Conservation (phyloP, 2,888 invertebrate species). For the Megamerina dolium region DNA sequence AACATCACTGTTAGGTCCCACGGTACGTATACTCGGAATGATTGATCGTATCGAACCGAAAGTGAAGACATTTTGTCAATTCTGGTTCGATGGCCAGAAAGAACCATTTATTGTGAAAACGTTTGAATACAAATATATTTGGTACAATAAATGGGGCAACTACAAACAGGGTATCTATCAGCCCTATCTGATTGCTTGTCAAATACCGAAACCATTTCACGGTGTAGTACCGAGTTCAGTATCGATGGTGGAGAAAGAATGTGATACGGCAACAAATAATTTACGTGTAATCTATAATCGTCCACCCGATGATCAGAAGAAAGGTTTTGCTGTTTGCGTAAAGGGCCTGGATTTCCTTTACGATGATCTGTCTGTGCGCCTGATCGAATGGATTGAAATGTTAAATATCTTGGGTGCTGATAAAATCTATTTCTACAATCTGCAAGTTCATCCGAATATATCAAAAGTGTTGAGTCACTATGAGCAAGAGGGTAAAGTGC, state of each 20-base stretch:
- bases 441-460: constrained; percentile 88
- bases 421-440: constrained; percentile 84
- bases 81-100: constrained; percentile 81
- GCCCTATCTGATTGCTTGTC: constrained; percentile 84
- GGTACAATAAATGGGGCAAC: constrained; percentile 93
- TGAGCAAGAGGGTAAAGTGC: constrained; percentile 59
- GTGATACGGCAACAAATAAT: constrained; percentile 81
- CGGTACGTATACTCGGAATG: constrained; percentile 79
- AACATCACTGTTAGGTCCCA: constrained; percentile 72
- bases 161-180: constrained; percentile 87
- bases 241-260: constrained; percentile 76
- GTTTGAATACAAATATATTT: constrained; percentile 87
- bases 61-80: constrained; percentile 75
- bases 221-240: constrained; percentile 74
- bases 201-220: constrained; percentile 70
- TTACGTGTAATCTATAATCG: constrained; percentile 74
- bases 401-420: constrained; percentile 81
- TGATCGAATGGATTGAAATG: constrained; percentile 93
- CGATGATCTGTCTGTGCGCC: constrained; percentile 80
- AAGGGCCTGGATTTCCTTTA: constrained; percentile 90
- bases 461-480: constrained; percentile 69
- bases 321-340: constrained; percentile 86
- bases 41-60: constrained; percentile 83
- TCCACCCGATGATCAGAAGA: constrained; percentile 58
- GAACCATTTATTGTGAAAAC: constrained; percentile 76